These are phyloP conservation scores for Peromyscus attwateri DNA, from an alignment of 2,797 vertebrate genomes.

Conservation along the genomic window DNA sequence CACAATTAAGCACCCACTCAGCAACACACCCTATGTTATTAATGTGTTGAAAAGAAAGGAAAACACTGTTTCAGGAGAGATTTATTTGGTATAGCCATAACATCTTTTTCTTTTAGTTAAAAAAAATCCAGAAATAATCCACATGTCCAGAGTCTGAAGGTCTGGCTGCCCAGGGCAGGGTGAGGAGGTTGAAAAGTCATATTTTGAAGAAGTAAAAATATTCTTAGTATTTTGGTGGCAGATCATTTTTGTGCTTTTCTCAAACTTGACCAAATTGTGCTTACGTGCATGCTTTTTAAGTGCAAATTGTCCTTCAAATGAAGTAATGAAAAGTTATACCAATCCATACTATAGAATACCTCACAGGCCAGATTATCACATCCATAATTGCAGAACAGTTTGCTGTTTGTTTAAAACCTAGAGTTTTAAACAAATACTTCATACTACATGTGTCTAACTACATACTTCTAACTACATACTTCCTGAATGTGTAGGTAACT, in stretches of 20 bases:
- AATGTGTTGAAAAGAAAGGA: background rate
- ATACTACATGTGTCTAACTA: background rate
- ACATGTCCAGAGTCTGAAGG: background rate
- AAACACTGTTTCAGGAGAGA: background rate
- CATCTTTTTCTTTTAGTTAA: background rate
- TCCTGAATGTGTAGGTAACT: background rate
- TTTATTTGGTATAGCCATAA: background rate
- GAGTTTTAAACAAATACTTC: background rate
- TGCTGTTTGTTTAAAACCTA: background rate
- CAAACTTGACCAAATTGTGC: background rate
- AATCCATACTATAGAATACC: background rate
- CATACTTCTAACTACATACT: rapidly evolving
- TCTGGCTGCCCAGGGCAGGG: too few species aligned
- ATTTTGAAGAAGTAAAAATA: background rate
- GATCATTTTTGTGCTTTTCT: background rate
- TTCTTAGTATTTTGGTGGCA: background rate
- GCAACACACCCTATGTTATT: background rate
- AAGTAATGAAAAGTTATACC: background rate
- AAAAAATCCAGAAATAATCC: background rate
- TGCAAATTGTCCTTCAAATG: background rate
- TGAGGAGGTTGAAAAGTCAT: background rate
- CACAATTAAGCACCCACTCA: background rate
- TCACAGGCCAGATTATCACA: background rate
- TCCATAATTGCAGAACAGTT: background rate
- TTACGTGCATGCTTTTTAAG: background rate